These are phyloP conservation scores for Heptranchias perlo DNA, from an alignment of 2,113 vertebrate genomes.

Conservation along the genomic window DNA sequence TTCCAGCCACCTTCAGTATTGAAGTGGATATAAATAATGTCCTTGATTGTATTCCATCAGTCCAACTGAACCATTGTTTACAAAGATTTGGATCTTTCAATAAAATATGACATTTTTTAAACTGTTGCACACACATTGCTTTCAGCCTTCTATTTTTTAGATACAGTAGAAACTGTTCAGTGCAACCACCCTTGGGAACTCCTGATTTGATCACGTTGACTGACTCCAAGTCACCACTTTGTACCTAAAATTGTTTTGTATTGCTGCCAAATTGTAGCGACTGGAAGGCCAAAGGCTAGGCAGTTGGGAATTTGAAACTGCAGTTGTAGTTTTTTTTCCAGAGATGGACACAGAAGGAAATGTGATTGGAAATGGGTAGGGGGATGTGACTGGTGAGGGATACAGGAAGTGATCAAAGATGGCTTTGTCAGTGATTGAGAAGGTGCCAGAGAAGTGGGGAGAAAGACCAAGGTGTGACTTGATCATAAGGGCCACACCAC, in stretches of 20 bases:
- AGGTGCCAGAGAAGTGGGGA: background rate
- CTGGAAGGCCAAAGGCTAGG: too few species aligned
- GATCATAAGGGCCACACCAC: background rate
- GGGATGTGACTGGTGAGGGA: background rate
- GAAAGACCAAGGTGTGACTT: background rate
- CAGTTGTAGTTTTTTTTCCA: too few species aligned
- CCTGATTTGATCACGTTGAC: background rate
- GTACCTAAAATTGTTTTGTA: background rate
- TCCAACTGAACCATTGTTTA: constrained; percentile 16
- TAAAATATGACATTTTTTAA: background rate
- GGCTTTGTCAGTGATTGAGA: background rate
- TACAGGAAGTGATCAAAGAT: background rate
- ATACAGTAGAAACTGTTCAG: background rate
- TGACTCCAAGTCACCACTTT: background rate
- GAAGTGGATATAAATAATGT: background rate
- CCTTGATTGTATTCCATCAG: background rate
- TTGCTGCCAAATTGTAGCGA: background rate
- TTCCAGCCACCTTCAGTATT: background rate
- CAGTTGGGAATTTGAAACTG: too few species aligned
- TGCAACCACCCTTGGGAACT: background rate
- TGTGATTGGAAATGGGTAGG: background rate
- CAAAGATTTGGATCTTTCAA: background rate
- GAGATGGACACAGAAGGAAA: background rate
- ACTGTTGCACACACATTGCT: background rate
- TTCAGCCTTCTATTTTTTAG: background rate